Evolutionary conservation across 2,113 vertebrate genomes (phyloP), one percentile per base, ranked within the genome.

Genomic region (Isichthys henryi): DNA sequence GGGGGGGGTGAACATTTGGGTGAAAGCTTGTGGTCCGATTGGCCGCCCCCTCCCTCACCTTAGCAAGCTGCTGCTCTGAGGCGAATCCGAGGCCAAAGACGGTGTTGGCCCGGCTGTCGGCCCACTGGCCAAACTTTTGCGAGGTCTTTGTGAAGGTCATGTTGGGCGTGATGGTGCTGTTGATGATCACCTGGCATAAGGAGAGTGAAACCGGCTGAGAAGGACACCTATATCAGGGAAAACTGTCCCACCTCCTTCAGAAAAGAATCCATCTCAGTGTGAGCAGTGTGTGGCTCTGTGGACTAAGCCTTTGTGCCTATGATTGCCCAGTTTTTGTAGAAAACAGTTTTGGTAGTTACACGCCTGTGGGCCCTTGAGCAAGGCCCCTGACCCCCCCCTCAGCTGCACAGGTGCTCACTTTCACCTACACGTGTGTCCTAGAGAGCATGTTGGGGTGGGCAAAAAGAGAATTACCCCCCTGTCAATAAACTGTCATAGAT

Each of bases 81-180:
- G 97, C 93, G 84, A 99, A 99, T 56, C 98, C 98, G 92, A 99
- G 93, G 5, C 98, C 98, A 5, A 99, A 99, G 46, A 99, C 98
- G 0, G 98, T 99, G 94, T 99, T 99, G 87, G 98, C 98, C 90
- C 98, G 96, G 96, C 98, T 99, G 95, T 99, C 98, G 0, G 98
- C 98, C 98, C 98, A 99, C 94, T 99, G 98, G 88, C 98, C 98
- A 0, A 99, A 99, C 94, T 99, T 99, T 96, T 99, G 98, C 0
- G 98, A 99, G 0, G 98, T 99, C 92, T 99, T 99, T 0, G 98
- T 99, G 95, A 99, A 99, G 50, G 97, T 99, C 98, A 99, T 99
- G 92, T 99, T 99, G 70, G 98, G 98, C 3, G 97, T 98, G 95
- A 99, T 98, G 90, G 98, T 99, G 94, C 98, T 99, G 96, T 99